Percentiles rank a stretch among this genome's conserved stretches.
phyloP scores from a whole-genome alignment of 2,888 invertebrate genomes.

The Sthenelais limicola region DNA sequence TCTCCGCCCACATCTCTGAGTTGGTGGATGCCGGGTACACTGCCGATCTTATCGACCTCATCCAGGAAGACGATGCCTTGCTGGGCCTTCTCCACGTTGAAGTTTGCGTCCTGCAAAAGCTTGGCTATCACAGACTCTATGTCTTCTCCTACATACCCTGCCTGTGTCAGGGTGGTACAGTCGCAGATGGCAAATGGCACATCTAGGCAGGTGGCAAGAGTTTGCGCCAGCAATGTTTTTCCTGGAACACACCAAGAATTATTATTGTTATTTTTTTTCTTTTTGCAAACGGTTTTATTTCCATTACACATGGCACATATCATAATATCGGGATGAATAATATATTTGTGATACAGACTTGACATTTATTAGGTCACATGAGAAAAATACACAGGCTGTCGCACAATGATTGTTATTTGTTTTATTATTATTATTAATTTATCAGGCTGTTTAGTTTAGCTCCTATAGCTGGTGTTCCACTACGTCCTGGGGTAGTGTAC shows the following conservation, averaged over 20 bases:
- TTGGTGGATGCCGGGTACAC: slow-evolving; percentile 94
- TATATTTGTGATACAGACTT: too few relatives aligned
- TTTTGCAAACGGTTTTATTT: too few relatives aligned
- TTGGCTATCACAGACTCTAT: slow-evolving; percentile 99
- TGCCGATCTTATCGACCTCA: slow-evolving; percentile 99
- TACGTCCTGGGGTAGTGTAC: too few relatives aligned
- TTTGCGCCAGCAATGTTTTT: slow-evolving; percentile 97
- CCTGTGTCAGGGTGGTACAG: slow-evolving; percentile 77
- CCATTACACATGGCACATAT: too few relatives aligned
- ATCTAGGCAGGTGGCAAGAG: slow-evolving; percentile 96
- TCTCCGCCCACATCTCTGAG: slow-evolving; percentile 98
- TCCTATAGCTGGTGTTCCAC: too few relatives aligned
- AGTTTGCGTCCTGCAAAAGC: slow-evolving; percentile 93
- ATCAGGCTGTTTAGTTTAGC: too few relatives aligned
- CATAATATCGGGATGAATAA: too few relatives aligned
- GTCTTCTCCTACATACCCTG: slow-evolving; percentile 98
- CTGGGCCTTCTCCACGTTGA: slow-evolving; percentile 97
- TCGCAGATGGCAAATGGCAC: slow-evolving; percentile 99
- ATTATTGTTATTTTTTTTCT: not conserved
- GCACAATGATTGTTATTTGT: not conserved
- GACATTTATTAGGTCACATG: too few relatives aligned
- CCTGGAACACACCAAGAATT: slow-evolving; percentile 76
- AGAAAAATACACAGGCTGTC: too few relatives aligned
- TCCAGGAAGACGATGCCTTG: slow-evolving; percentile 98
- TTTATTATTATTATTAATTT: too few relatives aligned